A percentile compares a stretch with the other conserved stretches of the same genome.
These are phyloP conservation scores for Trichosurus vulpecula DNA, from an alignment of 2,797 vertebrate genomes.

Conservation along the genomic window DNA sequence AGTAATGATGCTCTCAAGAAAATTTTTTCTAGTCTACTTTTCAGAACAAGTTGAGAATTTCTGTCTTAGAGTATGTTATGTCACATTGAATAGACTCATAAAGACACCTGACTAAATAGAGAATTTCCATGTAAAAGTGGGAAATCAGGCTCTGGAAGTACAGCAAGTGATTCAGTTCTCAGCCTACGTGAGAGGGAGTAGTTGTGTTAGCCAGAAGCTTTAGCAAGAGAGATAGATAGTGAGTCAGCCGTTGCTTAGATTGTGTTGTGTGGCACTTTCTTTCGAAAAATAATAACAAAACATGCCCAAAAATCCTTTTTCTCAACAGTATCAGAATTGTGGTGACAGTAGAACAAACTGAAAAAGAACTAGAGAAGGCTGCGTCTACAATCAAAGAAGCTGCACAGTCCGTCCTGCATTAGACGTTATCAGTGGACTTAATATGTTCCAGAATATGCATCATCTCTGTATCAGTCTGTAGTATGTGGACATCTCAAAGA, in stretches of 20 bases:
- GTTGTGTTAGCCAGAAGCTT: background rate
- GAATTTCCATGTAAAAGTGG: background rate
- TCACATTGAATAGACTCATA: background rate
- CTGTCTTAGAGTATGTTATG: background rate
- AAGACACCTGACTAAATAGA: background rate
- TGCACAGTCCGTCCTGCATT: slow-evolving; percentile 85
- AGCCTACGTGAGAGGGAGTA: background rate
- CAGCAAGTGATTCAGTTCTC: background rate
- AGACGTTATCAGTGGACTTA: slow-evolving; percentile 33
- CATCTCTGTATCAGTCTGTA: background rate
- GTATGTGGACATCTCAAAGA: slow-evolving; percentile 54
- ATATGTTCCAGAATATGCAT: slow-evolving; percentile 7
- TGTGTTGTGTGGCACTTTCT: background rate
- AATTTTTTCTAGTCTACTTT: background rate
- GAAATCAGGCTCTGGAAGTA: background rate
- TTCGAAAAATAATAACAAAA: background rate
- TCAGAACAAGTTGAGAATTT: background rate
- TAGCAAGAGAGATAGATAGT: background rate
- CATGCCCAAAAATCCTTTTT: slow-evolving; percentile 56
- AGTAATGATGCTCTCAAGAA: background rate
- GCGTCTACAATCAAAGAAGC: slow-evolving; percentile 90
- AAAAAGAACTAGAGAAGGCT: slow-evolving; percentile 91
- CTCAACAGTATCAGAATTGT: slow-evolving; percentile 93
- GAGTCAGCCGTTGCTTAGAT: rapidly evolving
- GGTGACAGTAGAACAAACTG: slow-evolving; percentile 92